Base-by-base conservation (phyloP, 2,888 invertebrate genomes). In the Nomada flava region DNA sequence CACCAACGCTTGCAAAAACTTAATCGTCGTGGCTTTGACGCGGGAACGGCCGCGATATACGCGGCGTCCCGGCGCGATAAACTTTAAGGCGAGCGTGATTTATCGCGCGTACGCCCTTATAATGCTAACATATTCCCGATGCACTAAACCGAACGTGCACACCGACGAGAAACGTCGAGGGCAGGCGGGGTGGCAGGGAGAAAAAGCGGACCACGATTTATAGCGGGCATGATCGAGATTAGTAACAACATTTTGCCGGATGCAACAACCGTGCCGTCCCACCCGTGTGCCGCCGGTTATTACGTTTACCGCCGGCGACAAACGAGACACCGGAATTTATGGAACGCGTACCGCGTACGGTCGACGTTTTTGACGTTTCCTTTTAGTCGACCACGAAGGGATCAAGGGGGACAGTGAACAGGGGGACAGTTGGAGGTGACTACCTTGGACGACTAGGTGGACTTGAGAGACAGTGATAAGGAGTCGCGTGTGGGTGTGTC, bases 1-100 rank as follows among this genome's bases (percentile, higher is more conserved):
- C 87, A 87, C 87, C 88, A 74, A 77, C 88, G 88, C 76, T 60
- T 50, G 77, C 60, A 86, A 87, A 88, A 86, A 86, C 86, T 82
- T 87, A 78, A 88, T 88, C 88, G 87, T 57, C 72, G 47, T 57
- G 73, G 52, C 73, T 84, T 84, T 80, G 79, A 83, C 77, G 67
- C 77, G 76, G 68, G 64, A 71, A 75, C 59, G 86, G 68, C 86
- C 83, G 79, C 75, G 81, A 83, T 78, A 79, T 55, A 68, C 47
- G 44, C 74, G 76, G 68, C 73, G 70, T 78, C 78, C 81, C 44
- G 76, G 84, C 75, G 79, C 79, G 74, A 81, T 81, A 76, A 86
- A 84, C 79, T 86, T 79, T 86, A 85, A 87, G 77, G 68, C 65
- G 50, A 29, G 29, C 63, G 71, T 82, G 85, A 76, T 85, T 73